Base-by-base conservation (phyloP, 1,140 invertebrate species). In the Oncopeltus fasciatus region DNA sequence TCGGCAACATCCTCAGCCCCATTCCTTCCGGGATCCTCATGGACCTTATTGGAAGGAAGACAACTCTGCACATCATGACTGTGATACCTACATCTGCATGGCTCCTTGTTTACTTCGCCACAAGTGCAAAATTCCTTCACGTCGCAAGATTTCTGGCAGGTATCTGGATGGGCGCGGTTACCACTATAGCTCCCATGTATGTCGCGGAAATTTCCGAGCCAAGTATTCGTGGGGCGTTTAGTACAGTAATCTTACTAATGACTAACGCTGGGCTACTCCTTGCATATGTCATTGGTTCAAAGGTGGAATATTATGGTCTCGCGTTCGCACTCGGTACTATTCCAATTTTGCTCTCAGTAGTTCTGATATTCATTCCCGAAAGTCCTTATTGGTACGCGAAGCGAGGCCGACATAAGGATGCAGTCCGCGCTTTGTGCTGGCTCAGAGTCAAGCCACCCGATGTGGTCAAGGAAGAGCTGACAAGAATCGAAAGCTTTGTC, bases 361-460 rank as follows among this genome's bases (percentile, higher is more conserved):
- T 84, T 66, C 86, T 87, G 74, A 57, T 80, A 3, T 81, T 82
- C 49, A 84, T 92, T 76, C 90, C 90, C 0, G 92, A 95, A 71
- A 86, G 86, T n/a, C n/a, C n/a, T n/a, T n/a, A n/a, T n/a, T n/a
- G n/a, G n/a, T n/a, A n/a, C n/a, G n/a, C n/a, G n/a, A n/a, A n/a
- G n/a, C n/a, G n/a, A n/a, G 78, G 80, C 1, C 70, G 76, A 26
- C 73, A 75, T 14, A 73, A 78, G 5, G 78, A 83, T 62, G 87
- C 88, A 0, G 75, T 76, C 29, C 73, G 72, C 56, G 79, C 82
- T 0, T 70, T 90, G 18, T 12, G 24, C 14, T 68, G 67, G 66
- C 57, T 69, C n/a, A 59, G 68, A 60, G 9, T 80, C 1, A 46
- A 46, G 21, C 44, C 46, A 18, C 24, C 43, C 5, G 27, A 33